Conservation (phyloP, 1,140 invertebrate species). For the Radopholus similis region DNA sequence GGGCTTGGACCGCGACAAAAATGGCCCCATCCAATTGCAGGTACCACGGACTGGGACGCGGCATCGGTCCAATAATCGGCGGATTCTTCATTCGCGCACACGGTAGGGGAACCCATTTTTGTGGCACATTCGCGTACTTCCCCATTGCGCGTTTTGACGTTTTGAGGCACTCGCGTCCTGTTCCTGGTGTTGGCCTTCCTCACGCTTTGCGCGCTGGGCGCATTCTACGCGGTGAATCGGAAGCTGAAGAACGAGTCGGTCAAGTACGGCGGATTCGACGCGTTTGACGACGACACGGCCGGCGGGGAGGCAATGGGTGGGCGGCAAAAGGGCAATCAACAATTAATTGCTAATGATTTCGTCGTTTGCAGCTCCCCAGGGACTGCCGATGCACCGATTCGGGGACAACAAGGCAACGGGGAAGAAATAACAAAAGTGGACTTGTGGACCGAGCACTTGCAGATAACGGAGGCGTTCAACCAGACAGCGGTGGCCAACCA, state of each 20-base stretch:
- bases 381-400: slow-evolving; percentile 35
- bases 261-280: slow-evolving; percentile 32
- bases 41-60: slow-evolving; percentile 38
- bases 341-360: not conserved
- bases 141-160: not conserved
- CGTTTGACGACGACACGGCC: slow-evolving; percentile 41
- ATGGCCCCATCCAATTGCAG: not conserved
- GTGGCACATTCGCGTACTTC: not conserved
- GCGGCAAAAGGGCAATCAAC: not conserved
- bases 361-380: slow-evolving; percentile 38
- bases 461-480: slow-evolving; percentile 45
- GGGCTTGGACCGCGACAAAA: not conserved
- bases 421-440: too few species aligned
- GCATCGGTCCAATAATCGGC: slow-evolving; percentile 44
- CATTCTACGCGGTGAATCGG: slow-evolving; percentile 34
- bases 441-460: too few species aligned
- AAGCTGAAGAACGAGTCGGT: slow-evolving; percentile 39
- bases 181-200: slow-evolving; percentile 36
- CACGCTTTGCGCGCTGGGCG: slow-evolving; percentile 36
- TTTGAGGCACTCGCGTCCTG: slow-evolving; percentile 36
- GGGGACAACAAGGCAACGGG: slow-evolving; percentile 19
- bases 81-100: slow-evolving; percentile 36
- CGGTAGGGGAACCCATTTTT: slow-evolving; percentile 18
- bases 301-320: slow-evolving; percentile 24
- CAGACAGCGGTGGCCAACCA: slow-evolving; percentile 35